Percentiles rank a stretch among this genome's conserved stretches.
phyloP scores from a whole-genome alignment of 2,888 invertebrate species.

The Pandemis cinnamomeana region DNA sequence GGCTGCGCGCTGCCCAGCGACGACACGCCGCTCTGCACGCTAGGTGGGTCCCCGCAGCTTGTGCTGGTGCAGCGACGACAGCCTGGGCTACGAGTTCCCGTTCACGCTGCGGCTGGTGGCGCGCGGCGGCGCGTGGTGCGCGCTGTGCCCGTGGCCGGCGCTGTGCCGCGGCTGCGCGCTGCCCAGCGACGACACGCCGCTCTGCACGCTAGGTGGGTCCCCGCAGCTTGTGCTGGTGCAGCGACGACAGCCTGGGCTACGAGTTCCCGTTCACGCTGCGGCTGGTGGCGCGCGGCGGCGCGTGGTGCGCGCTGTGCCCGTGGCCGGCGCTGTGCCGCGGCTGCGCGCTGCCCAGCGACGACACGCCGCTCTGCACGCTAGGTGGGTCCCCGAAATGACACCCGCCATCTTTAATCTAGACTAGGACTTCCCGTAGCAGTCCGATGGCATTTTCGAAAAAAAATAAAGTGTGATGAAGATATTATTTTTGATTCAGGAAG shows the following conservation, averaged over 20 bases:
- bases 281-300: conserved; percentile 85
- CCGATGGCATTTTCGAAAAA: too few relatives aligned
- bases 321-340: conserved; percentile 95
- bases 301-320: conserved; percentile 89
- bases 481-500: too few relatives aligned
- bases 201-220: conserved; percentile 61
- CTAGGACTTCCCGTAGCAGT: too few relatives aligned
- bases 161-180: conserved; percentile 95
- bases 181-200: conserved; percentile 86
- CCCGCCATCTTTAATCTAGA: too few relatives aligned
- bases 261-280: conserved; percentile 95
- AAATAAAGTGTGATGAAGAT: too few relatives aligned
- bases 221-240: conserved; percentile 73
- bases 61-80: conserved; percentile 91
- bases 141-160: conserved; percentile 90
- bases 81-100: conserved; percentile 95
- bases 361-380: conserved; percentile 71
- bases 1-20: conserved; percentile 93
- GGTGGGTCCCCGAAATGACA: too few relatives aligned
- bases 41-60: too few relatives aligned
- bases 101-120: conserved; percentile 91
- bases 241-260: conserved; percentile 96
- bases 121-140: conserved; percentile 83
- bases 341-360: conserved; percentile 90
- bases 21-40: conserved; percentile 74